Evolutionary conservation across 2,113 vertebrate genomes (phyloP).

Genomic region (Pelecanoides urinatrix): DNA sequence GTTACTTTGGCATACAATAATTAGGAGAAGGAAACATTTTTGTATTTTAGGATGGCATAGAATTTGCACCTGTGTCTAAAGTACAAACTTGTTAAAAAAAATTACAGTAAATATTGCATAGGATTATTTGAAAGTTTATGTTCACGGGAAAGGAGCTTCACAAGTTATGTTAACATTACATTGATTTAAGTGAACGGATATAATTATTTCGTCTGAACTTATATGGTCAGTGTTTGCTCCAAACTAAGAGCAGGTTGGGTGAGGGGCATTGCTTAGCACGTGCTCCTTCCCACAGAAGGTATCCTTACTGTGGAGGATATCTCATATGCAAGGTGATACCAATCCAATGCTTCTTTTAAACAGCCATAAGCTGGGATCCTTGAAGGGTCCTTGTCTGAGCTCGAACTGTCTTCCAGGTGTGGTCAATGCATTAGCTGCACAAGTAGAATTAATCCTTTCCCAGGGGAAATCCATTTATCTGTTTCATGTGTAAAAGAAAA

Average conservation of each 20-base stretch:
- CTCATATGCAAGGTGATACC: background rate
- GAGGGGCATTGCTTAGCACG: background rate
- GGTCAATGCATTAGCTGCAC: background rate
- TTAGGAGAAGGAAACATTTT: background rate
- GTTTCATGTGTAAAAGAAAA: background rate
- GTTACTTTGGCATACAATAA: background rate
- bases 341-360: background rate
- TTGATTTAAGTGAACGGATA: background rate
- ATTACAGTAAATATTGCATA: background rate
- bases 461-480: background rate
- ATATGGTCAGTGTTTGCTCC: background rate
- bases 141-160: background rate
- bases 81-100: background rate
- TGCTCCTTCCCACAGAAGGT: background rate
- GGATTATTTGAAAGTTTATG: background rate
- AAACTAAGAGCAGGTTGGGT: background rate
- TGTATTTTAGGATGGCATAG: background rate
- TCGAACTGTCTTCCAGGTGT: background rate
- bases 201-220: background rate
- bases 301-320: background rate
- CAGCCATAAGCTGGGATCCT: background rate
- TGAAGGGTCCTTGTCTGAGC: background rate
- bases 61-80: background rate
- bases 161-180: background rate
- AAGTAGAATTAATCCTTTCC: background rate